Evolutionary conservation across 2,797 vertebrate genomes (phyloP).

Genomic region (Meda fulgida): DNA sequence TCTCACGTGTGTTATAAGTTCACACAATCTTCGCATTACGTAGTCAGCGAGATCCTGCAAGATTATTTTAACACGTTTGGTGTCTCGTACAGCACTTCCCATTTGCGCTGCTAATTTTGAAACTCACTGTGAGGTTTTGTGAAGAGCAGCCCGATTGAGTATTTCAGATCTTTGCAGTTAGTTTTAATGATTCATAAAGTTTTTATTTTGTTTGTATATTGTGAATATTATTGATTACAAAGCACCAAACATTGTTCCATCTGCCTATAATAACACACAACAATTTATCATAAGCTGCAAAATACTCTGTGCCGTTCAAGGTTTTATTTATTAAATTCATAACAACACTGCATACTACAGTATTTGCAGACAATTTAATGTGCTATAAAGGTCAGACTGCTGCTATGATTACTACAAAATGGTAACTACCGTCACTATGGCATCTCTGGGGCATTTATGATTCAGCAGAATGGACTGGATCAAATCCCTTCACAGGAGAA

Average conservation of each 20-base stretch:
- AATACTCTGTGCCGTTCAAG: neutral
- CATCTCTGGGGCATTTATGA: neutral
- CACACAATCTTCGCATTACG: conserved; percentile 39
- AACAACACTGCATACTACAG: neutral
- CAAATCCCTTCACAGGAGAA: neutral
- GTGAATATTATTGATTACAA: neutral
- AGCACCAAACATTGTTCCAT: neutral
- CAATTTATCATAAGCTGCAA: neutral
- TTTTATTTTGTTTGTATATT: neutral
- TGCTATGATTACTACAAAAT: neutral
- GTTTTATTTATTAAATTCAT: neutral
- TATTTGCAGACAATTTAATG: neutral
- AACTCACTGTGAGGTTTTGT: conserved; percentile 2
- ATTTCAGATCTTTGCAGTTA: conserved; percentile 22
- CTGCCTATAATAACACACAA: neutral
- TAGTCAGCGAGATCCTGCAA: conserved; percentile 36
- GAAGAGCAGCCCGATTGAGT: conserved; percentile 17
- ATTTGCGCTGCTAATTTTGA: conserved; percentile 52
- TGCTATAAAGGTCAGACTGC: neutral
- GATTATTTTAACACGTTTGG: conserved; percentile 44
- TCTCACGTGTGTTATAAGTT: conserved; percentile 23
- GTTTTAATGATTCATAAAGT: conserved; percentile 16
- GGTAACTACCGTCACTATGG: neutral
- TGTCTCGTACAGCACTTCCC: conserved; percentile 37
- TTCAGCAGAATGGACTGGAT: neutral